These are phyloP conservation scores for Drosophila antonietae DNA, from an alignment of 2,888 invertebrate genomes.

Conservation along the genomic window DNA sequence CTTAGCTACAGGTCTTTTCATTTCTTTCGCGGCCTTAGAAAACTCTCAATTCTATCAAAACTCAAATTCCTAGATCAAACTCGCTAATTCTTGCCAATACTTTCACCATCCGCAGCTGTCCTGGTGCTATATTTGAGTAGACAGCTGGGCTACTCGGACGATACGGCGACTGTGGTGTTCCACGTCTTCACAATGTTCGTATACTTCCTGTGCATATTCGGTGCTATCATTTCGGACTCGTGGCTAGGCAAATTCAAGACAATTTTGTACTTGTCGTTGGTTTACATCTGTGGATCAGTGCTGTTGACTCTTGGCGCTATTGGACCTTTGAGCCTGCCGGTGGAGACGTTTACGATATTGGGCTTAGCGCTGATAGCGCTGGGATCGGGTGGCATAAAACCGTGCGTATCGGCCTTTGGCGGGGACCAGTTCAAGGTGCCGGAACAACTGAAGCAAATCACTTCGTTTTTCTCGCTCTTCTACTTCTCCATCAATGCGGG, in stretches of 20 bases:
- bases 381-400: constrained; percentile 98
- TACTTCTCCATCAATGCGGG: constrained; percentile 97
- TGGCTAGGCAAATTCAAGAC: constrained; percentile 91
- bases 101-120: constrained; percentile 87
- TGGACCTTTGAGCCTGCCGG: constrained; percentile 85
- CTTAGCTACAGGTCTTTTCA: too few relatives aligned
- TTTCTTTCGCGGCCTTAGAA: too few relatives aligned
- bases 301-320: constrained; percentile 87
- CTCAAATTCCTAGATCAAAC: too few relatives aligned
- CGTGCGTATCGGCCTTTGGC: constrained; percentile 97
- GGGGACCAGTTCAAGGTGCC: constrained; percentile 96
- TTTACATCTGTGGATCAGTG: constrained; percentile 90
- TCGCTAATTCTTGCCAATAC: too few relatives aligned
- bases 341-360: constrained; percentile 86
- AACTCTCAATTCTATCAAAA: too few relatives aligned
- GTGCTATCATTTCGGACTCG: constrained; percentile 92
- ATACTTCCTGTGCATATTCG: constrained; percentile 91
- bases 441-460: constrained; percentile 91
- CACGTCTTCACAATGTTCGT: constrained; percentile 90
- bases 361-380: constrained; percentile 92
- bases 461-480: constrained; percentile 96
- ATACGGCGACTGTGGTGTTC: constrained; percentile 89
- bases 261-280: constrained; percentile 90
- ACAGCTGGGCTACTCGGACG: constrained; percentile 87
- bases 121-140: constrained; percentile 90